Base-by-base conservation (phyloP, 2,113 vertebrate genomes). In the Protobothrops flavoviridis region DNA sequence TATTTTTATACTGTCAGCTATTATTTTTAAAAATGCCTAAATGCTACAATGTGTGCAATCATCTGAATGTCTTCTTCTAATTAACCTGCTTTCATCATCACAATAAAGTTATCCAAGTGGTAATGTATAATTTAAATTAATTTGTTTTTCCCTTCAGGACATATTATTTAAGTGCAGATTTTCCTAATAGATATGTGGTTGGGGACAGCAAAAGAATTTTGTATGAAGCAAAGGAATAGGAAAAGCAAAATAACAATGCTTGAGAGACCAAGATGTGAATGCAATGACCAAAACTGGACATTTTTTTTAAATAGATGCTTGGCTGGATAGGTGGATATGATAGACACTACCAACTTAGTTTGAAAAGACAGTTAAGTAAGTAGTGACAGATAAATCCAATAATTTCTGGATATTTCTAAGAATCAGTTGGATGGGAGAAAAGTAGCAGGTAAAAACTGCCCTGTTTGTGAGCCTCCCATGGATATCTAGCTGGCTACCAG, bases 111-210 rank as follows among this genome's bases (percentile, higher is more conserved):
- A 87, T 92, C 87, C 56, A 90, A 90, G 61, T 56, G 52, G 50
- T 52, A 92, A 69, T 64, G 39, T 74, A 53, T 90, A 94, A 94
- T 92, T 94, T 87, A 92, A 57, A 90, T 92, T 64, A 86, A 94
- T 92, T 91, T 92, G 33, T 87, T 90, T 94, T 59, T 90, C 81
- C 56, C 88, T 90, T 81, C 59, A 50, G 87, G 91, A 87, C 88
- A 87, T 92, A 59, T 87, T 92, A 90, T 92, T 90, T 64, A 92
- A 94, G 43, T 86, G 90, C 52, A 92, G 88, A 90, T 90, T 92
- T 94, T 90, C 57, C 93, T 87, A 81, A 92, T 45, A 90, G 26
- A 55, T 64, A 81, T 26, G 26, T 53, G 39, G 55, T 48, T 59
- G 69, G 48, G 88, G 87, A 91, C 45, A 93, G 87, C 53, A 89